phyloP scores from a whole-genome alignment of 2,888 invertebrate species.

The Uloborus plumipes region DNA sequence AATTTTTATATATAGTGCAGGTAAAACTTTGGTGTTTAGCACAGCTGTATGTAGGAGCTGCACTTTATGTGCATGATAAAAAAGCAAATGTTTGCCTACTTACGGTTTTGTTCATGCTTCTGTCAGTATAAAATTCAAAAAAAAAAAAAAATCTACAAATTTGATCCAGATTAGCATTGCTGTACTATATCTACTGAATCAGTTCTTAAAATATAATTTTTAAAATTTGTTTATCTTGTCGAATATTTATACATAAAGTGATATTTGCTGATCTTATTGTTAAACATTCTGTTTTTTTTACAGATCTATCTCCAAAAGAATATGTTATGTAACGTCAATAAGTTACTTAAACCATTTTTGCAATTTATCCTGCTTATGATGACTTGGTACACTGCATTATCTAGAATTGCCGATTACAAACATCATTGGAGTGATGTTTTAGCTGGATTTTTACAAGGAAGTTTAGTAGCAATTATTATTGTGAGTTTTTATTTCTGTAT shows the following conservation, averaged over 20 bases:
- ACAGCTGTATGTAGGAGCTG: too few species aligned
- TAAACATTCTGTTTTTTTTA: conserved; percentile 37
- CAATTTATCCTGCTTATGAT: conserved; percentile 85
- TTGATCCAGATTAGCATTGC: too few species aligned
- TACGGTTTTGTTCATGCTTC: too few species aligned
- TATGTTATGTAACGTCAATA: conserved; percentile 84
- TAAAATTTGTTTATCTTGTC: not conserved
- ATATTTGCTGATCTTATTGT: not conserved
- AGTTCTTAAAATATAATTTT: too few species aligned
- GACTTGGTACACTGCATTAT: conserved; percentile 89
- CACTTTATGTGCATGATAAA: too few species aligned
- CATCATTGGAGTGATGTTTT: conserved; percentile 98
- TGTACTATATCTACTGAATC: too few species aligned
- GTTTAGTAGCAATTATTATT: conserved; percentile 70
- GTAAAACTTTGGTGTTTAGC: too few species aligned
- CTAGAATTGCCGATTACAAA: conserved; percentile 94
- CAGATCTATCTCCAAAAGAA: conserved; percentile 89
- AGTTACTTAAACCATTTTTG: conserved; percentile 85
- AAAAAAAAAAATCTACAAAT: too few species aligned
- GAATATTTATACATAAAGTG: not conserved
- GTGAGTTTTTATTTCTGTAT: conserved; percentile 66
- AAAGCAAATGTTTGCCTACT: too few species aligned
- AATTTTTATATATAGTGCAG: too few species aligned
- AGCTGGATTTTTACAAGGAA: conserved; percentile 78
- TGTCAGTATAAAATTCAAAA: too few species aligned